Evolutionary conservation across 2,113 vertebrate species (phyloP).

Genomic region (Clarias gariepinus): DNA sequence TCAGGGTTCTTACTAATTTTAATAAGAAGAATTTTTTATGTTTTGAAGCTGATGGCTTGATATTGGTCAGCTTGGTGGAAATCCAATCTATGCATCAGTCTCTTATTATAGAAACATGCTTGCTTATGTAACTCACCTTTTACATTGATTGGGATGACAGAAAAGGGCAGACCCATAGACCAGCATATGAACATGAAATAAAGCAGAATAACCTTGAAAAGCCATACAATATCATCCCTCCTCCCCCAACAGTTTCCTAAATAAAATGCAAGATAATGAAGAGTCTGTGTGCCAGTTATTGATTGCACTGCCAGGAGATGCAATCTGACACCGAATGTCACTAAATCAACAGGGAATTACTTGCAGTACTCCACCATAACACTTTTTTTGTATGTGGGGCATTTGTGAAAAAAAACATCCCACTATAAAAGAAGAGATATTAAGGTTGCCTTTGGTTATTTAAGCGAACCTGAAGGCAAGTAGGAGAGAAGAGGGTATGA

Average conservation of each 20-base stretch:
- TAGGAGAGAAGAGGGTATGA: neutral
- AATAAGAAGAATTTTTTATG: neutral
- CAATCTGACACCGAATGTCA: conserved; percentile 38
- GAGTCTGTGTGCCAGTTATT: conserved; percentile 22
- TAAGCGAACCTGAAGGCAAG: neutral
- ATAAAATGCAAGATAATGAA: conserved; percentile 40
- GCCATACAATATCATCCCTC: neutral
- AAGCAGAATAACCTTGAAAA: conserved; percentile 24
- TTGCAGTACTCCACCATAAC: conserved; percentile 8
- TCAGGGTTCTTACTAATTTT: neutral
- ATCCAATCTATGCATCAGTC: neutral
- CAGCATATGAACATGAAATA: conserved; percentile 4
- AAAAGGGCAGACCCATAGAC: conserved; percentile 1
- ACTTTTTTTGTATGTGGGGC: conserved; percentile 31
- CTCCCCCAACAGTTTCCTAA: conserved; percentile 7
- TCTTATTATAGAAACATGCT: conserved; percentile 8
- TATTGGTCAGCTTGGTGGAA: neutral
- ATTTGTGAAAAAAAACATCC: neutral
- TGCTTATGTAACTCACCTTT: neutral
- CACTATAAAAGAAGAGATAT: neutral
- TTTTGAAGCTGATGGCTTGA: neutral
- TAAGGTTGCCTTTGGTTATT: neutral
- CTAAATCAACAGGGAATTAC: conserved; percentile 35
- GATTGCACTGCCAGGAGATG: conserved; percentile 33
- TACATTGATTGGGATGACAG: neutral